Evolutionary conservation across 2,113 vertebrate genomes (phyloP).

Genomic region (Telmatochromis sp.): DNA sequence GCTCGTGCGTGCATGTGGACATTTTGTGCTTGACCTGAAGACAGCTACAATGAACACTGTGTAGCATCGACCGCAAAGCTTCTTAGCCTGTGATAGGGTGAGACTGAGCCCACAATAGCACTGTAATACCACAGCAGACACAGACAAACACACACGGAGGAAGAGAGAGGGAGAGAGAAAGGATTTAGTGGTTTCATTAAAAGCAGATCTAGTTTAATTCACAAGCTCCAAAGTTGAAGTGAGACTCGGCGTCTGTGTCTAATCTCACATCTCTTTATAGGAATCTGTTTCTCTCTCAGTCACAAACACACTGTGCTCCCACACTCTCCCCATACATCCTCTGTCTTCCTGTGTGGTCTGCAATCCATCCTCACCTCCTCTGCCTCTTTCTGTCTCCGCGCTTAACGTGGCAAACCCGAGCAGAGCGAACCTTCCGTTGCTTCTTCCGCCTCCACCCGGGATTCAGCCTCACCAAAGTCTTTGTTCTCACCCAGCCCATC

Average conservation of each 20-base stretch:
- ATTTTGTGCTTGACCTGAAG: conserved; percentile 48
- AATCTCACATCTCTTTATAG: conserved; percentile 43
- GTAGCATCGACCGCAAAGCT: conserved; percentile 54
- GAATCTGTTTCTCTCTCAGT: neutral
- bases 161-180: neutral
- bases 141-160: conserved; percentile 19
- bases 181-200: conserved; percentile 65
- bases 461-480: neutral
- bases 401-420: neutral
- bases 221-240: conserved; percentile 31
- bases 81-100: conserved; percentile 54
- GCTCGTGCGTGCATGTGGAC: neutral
- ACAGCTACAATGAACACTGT: conserved; percentile 43
- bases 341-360: neutral
- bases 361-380: neutral
- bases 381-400: neutral
- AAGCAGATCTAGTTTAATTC: conserved; percentile 58
- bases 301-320: neutral
- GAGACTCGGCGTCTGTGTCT: conserved; percentile 24
- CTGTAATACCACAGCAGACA: conserved; percentile 64
- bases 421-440: neutral
- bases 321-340: neutral
- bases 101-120: conserved; percentile 65
- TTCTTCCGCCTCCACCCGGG: neutral
- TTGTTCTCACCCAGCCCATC: neutral